Percentiles rank a stretch among this genome's conserved stretches.
phyloP scores from a whole-genome alignment of 2,797 vertebrate genomes.

The Anabas testudineus region DNA sequence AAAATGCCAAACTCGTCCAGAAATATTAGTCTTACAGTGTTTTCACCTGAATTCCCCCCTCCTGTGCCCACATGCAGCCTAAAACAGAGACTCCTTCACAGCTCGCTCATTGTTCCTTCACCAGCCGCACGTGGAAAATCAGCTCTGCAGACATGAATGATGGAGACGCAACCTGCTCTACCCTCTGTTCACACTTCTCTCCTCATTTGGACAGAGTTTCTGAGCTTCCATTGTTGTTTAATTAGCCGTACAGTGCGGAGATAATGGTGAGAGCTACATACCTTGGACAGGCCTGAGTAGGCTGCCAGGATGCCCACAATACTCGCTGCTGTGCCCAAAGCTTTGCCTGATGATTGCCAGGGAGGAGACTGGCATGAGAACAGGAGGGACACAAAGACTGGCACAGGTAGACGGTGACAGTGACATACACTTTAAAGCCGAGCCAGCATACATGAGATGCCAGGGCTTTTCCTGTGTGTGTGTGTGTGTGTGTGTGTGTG shows the following conservation, averaged over 20 bases:
- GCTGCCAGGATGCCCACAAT: conserved; percentile 67
- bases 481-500: conserved; percentile 39
- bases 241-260: conserved; percentile 61
- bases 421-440: conserved; percentile 66
- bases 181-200: conserved; percentile 46
- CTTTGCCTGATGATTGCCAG: conserved; percentile 51
- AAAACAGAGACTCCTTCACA: conserved; percentile 34
- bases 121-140: conserved; percentile 20
- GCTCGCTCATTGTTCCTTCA: conserved; percentile 53
- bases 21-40: neutral
- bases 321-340: conserved; percentile 44
- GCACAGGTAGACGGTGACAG: conserved; percentile 63
- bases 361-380: conserved; percentile 56
- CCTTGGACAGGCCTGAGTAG: conserved; percentile 42
- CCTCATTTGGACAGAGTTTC: conserved; percentile 10
- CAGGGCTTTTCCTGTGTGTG: conserved; percentile 54
- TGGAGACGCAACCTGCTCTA: conserved; percentile 41
- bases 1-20: neutral
- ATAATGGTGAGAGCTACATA: conserved; percentile 50
- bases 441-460: conserved; percentile 62
- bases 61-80: neutral
- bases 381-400: conserved; percentile 59
- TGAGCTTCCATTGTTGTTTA: conserved; percentile 66
- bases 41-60: neutral
- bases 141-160: conserved; percentile 31